These are phyloP conservation scores for Thomomys bottae DNA, from an alignment of 2,113 vertebrate genomes.

Conservation along the genomic window DNA sequence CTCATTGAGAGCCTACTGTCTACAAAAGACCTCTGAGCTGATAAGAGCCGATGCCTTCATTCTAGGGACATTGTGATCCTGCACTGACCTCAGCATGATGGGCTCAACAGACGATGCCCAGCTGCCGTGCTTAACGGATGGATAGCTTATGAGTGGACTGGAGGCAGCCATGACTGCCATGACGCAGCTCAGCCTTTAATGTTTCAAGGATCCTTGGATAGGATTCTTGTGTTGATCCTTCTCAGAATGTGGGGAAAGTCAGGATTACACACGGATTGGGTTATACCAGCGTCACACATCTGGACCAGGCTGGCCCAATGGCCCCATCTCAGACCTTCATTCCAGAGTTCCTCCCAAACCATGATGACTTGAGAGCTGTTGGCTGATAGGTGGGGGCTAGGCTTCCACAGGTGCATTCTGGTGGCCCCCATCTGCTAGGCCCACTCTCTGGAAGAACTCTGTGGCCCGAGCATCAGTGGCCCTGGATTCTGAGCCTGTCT, in stretches of 20 bases:
- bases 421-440: background rate
- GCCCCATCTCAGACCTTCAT: background rate
- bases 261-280: background rate
- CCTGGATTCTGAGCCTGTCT: background rate
- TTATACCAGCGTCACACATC: background rate
- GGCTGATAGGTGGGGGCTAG: background rate
- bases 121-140: background rate
- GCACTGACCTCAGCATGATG: too few species aligned
- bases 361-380: background rate
- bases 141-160: too few species aligned
- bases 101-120: background rate
- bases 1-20: fast-evolving
- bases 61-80: background rate
- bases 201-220: too few species aligned
- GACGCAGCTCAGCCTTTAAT: too few species aligned
- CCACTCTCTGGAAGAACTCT: background rate
- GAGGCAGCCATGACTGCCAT: too few species aligned
- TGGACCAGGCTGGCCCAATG: background rate
- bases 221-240: background rate
- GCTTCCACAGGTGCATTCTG: background rate
- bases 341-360: background rate
- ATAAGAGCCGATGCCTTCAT: too few species aligned
- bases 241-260: background rate
- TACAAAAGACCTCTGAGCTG: background rate
- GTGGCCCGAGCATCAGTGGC: background rate